Conservation (phyloP, 2,888 invertebrate genomes). For the Tromatobia lineatoria region DNA sequence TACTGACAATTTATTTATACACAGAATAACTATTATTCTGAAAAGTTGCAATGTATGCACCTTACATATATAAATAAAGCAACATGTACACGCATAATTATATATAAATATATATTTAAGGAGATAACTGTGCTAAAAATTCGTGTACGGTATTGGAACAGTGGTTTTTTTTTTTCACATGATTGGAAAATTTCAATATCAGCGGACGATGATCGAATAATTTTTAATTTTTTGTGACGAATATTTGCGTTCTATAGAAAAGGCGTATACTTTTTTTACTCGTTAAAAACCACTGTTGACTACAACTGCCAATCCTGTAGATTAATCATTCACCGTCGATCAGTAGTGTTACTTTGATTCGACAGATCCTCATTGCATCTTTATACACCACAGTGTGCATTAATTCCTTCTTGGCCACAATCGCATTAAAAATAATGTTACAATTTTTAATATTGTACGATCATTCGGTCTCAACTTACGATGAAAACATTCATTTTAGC, state of each 20-base stretch:
- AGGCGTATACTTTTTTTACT: background rate
- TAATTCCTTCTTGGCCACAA: constrained; percentile 28
- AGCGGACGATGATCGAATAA: constrained; percentile 10
- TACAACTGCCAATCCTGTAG: constrained; percentile 74
- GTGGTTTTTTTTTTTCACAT: constrained; percentile 11
- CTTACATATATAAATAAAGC: constrained; percentile 69
- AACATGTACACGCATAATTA: constrained; percentile 75
- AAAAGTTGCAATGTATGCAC: constrained; percentile 69
- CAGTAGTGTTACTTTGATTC: constrained; percentile 63
- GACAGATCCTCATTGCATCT: constrained; percentile 51
- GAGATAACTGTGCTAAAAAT: constrained; percentile 71
- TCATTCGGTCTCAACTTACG: constrained; percentile 38
- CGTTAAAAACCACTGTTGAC: constrained; percentile 69
- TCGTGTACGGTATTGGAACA: constrained; percentile 63
- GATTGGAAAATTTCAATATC: constrained; percentile 9
- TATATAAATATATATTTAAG: constrained; percentile 74
- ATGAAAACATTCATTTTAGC: constrained; percentile 53
- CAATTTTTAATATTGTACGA: constrained; percentile 18
- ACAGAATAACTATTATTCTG: constrained; percentile 67
- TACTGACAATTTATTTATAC: constrained; percentile 67
- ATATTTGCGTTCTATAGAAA: constrained; percentile 2
- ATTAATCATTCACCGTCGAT: constrained; percentile 62
- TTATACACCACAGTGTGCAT: constrained; percentile 18
- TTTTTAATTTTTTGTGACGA: constrained; percentile 28
- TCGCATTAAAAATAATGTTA: constrained; percentile 16